Base-by-base conservation (phyloP, 1,140 invertebrate species). In the Daktulosphaira vitifoliae region DNA sequence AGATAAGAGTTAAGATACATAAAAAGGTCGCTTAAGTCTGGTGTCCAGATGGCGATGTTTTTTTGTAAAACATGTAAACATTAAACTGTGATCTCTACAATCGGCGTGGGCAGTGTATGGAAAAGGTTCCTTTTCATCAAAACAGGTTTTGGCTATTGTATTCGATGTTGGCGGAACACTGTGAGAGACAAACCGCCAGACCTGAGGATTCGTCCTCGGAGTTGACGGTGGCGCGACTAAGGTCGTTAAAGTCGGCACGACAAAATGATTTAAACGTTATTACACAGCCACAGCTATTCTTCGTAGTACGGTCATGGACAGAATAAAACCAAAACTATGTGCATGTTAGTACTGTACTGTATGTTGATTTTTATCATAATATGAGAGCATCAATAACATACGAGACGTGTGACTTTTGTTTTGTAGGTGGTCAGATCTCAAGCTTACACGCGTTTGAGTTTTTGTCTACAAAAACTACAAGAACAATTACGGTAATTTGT, bases 221-320 rank as follows among this genome's bases (percentile, higher is more conserved):
- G 29, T 5, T 33, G 29, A 11, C 11, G 29, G 29, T 33, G 29
- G 29, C 29, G 11, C 29, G 29, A 33, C 29, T 5, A 59, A 38
- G 39, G 54, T 59, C 54, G 54, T 59, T 59, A 46, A 59, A 59
- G 39, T 59, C 54, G 25, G 26, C 54, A 44, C 39, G 11, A 16
- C 39, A 5, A 16, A 15, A 23, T 46, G 54, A 59, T 59, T 59
- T 59, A 59, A 29, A 26, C 13, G 29, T 33, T 33, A 33, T 33
- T n/a, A n/a, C n/a, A n/a, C n/a, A n/a, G n/a, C n/a, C n/a, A n/a
- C n/a, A n/a, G n/a, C n/a, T n/a, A n/a, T n/a, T n/a, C n/a, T n/a
- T n/a, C n/a, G n/a, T n/a, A n/a, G n/a, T n/a, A n/a, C n/a, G n/a
- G n/a, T n/a, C n/a, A n/a, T n/a, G n/a, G n/a, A n/a, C n/a, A n/a